phyloP scores from a whole-genome alignment of 2,113 vertebrate genomes.

The Phaethon lepturus region DNA sequence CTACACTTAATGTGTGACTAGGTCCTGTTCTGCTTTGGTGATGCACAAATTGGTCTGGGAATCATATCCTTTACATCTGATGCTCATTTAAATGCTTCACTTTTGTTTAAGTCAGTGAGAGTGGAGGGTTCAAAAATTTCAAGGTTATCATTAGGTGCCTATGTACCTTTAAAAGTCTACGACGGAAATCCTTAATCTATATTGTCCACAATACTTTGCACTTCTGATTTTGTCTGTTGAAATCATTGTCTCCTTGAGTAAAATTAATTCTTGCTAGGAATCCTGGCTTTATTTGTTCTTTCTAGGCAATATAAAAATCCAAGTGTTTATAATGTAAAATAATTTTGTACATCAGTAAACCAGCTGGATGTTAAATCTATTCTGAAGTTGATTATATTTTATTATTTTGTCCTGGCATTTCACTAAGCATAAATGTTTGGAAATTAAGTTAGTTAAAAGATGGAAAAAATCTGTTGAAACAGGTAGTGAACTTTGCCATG shows the following conservation, averaged over 20 bases:
- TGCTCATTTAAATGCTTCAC: neutral
- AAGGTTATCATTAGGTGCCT: neutral
- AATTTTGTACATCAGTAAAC: neutral
- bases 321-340: neutral
- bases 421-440: neutral
- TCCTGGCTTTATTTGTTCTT: neutral
- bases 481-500: neutral
- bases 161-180: neutral
- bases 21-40: neutral
- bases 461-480: neutral
- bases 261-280: neutral
- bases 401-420: neutral
- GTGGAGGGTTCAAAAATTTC: neutral
- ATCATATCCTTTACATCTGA: neutral
- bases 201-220: neutral
- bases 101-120: neutral
- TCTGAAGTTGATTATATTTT: neutral
- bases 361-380: neutral
- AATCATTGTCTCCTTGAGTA: neutral
- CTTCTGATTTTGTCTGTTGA: neutral
- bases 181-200: neutral
- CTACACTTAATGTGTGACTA: neutral
- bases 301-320: neutral
- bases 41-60: neutral
- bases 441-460: neutral